Evolutionary conservation across 1,140 invertebrate species (phyloP).

Genomic region (Platyscapa corneri): DNA sequence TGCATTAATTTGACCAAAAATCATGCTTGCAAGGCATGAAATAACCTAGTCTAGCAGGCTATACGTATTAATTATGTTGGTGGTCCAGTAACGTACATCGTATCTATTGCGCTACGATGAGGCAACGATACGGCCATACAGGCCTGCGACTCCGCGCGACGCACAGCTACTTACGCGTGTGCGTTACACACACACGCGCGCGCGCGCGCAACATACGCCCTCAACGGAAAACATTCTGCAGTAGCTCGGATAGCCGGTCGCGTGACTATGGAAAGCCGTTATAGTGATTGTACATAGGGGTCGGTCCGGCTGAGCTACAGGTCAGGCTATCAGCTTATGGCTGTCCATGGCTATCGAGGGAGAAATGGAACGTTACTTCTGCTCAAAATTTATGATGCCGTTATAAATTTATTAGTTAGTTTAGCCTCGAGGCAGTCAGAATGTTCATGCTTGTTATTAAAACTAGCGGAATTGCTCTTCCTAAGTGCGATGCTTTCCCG

Average conservation of each 20-base stretch:
- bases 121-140: background rate
- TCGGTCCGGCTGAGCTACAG: too few species aligned
- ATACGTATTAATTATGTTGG: constrained; percentile 26
- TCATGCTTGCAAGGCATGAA: background rate
- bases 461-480: background rate
- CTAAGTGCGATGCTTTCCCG: background rate
- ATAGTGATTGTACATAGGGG: background rate
- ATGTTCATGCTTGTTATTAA: background rate
- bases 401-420: constrained; percentile 38
- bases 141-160: background rate
- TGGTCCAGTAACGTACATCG: background rate
- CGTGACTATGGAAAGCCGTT: constrained; percentile 30
- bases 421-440: background rate
- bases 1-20: constrained; percentile 19
- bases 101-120: background rate
- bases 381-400: background rate
- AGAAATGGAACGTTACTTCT: background rate
- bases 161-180: background rate
- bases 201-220: background rate
- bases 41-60: too few species aligned
- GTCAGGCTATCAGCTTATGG: constrained; percentile 32
- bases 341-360: background rate
- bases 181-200: too few species aligned
- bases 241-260: background rate
- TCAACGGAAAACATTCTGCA: background rate